phyloP scores from a whole-genome alignment of 2,888 invertebrate genomes.

The Brachypalpus laphriformis region DNA sequence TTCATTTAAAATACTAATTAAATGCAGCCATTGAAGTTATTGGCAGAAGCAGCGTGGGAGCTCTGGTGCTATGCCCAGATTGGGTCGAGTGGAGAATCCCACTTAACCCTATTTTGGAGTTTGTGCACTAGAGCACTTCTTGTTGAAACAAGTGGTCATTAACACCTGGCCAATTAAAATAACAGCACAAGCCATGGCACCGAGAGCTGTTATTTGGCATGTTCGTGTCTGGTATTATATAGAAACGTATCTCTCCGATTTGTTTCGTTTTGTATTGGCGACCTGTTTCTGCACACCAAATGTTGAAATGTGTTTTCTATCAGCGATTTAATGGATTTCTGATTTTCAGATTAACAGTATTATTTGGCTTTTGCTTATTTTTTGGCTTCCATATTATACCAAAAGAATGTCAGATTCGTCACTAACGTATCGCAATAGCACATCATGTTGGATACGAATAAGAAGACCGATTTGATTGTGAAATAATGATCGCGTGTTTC shows the following conservation, averaged over 20 bases:
- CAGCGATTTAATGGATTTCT: constrained; percentile 12
- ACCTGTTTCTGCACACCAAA: neutral
- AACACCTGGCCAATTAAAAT: constrained; percentile 73
- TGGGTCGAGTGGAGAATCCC: constrained; percentile 54
- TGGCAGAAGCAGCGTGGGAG: constrained; percentile 19
- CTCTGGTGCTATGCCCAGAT: constrained; percentile 4
- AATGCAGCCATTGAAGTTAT: constrained; percentile 64
- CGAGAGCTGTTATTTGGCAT: constrained; percentile 13
- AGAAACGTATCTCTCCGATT: constrained; percentile 35
- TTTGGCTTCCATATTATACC: no score
- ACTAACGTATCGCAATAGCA: neutral
- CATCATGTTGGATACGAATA: neutral
- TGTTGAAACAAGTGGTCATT: constrained; percentile 70
- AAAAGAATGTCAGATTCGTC: neutral
- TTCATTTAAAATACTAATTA: constrained; percentile 67
- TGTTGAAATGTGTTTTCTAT: constrained; percentile 50
- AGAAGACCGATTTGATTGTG: neutral
- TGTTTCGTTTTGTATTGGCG: constrained; percentile 35
- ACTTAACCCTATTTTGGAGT: constrained; percentile 62
- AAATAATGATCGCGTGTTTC: neutral
- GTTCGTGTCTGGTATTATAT: constrained; percentile 12
- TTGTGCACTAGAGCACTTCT: constrained; percentile 55
- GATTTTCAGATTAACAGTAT: neutral
- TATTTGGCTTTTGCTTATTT: neutral
- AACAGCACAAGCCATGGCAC: constrained; percentile 32